Evolutionary conservation across 2,797 vertebrate species (phyloP).

Genomic region (Hybognathus amarus): DNA sequence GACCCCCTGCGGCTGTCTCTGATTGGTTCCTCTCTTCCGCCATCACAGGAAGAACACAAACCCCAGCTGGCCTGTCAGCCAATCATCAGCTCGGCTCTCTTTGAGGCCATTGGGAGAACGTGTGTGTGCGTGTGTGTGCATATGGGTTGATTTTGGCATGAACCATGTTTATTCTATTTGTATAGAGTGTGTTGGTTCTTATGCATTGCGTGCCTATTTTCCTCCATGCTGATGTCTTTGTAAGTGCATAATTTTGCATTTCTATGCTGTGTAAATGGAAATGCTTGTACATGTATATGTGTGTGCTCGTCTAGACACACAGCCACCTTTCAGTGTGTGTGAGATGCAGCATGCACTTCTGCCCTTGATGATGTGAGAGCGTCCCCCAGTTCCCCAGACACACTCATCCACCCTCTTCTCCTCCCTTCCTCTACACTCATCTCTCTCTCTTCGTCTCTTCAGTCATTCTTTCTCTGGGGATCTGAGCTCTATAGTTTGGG

Average conservation of each 20-base stretch:
- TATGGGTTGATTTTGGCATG: constrained; percentile 8
- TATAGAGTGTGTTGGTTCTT: constrained; percentile 6
- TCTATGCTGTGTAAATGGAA: constrained; percentile 17
- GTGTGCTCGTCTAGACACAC: constrained; percentile 35
- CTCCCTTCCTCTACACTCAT: constrained; percentile 19
- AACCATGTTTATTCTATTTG: constrained; percentile 23
- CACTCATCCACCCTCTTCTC: constrained; percentile 39
- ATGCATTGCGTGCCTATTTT: constrained; percentile 15
- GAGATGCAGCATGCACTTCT: constrained; percentile 40
- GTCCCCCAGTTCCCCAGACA: constrained; percentile 34
- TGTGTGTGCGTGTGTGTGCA: background rate
- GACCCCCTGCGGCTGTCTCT: constrained; percentile 55
- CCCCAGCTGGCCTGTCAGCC: constrained; percentile 49
- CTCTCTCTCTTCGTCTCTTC: constrained; percentile 38
- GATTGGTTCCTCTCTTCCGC: constrained; percentile 60
- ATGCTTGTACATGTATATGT: background rate
- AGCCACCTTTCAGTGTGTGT: constrained; percentile 26
- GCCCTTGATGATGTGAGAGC: constrained; percentile 49
- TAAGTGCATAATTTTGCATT: constrained; percentile 41
- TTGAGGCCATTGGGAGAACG: constrained; percentile 19
- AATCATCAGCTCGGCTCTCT: constrained; percentile 39
- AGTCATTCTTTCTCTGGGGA: constrained; percentile 48
- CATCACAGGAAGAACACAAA: constrained; percentile 54
- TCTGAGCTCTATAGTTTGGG: constrained; percentile 48
- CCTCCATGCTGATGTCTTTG: constrained; percentile 29